A percentile compares a stretch with the other conserved stretches of the same genome.
Evolutionary conservation across 2,797 vertebrate genomes (phyloP).

Genomic region (Sebastes dallii): DNA sequence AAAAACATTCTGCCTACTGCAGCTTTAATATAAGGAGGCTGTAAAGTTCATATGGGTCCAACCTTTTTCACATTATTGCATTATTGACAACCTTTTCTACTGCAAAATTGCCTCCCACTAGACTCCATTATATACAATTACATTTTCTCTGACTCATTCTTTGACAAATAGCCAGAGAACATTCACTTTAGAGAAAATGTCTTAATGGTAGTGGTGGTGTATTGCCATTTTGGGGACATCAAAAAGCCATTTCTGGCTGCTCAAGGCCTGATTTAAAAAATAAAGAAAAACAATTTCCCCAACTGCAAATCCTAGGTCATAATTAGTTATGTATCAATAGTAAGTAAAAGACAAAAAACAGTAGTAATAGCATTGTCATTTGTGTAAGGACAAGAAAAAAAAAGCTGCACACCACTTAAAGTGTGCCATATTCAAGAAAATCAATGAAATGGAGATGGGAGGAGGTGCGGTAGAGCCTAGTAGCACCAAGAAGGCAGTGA

Average conservation of each 20-base stretch:
- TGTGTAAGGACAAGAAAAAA: background rate
- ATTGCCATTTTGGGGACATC: background rate
- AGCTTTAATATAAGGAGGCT: background rate
- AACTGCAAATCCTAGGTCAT: background rate
- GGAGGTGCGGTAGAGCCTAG: background rate
- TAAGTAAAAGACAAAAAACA: background rate
- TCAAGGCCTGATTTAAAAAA: background rate
- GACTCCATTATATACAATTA: background rate
- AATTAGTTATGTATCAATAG: background rate
- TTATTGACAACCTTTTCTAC: background rate
- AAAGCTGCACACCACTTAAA: background rate
- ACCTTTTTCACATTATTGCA: background rate
- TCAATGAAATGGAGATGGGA: background rate
- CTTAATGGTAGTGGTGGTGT: background rate
- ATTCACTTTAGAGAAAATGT: background rate
- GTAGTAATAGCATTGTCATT: background rate
- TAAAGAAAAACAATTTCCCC: background rate
- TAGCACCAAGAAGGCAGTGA: too few relatives aligned
- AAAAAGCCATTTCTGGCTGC: background rate
- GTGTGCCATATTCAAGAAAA: background rate
- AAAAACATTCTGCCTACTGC: too few relatives aligned
- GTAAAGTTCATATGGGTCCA: background rate
- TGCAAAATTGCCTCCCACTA: background rate
- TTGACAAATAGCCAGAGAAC: background rate
- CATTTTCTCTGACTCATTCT: background rate